Percentiles rank a stretch among this genome's conserved stretches.
Evolutionary conservation across 2,888 invertebrate species (phyloP).

Genomic region (Cantharis flavilabris): DNA sequence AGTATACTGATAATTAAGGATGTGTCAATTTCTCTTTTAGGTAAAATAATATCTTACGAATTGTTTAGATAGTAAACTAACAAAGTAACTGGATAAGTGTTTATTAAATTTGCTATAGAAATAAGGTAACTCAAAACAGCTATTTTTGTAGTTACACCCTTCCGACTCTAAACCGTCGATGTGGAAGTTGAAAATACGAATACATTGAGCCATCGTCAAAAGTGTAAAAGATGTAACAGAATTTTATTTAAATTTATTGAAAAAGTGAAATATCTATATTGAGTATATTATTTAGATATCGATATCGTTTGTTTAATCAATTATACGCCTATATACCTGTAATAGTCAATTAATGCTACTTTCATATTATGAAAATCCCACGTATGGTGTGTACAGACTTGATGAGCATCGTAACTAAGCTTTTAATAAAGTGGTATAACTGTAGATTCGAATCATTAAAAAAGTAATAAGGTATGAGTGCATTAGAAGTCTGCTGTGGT

Average conservation of each 20-base stretch:
- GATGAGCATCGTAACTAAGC: conserved; percentile 11
- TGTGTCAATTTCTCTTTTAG: no score
- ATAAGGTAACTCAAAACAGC: no score
- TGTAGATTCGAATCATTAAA: conserved; percentile 9
- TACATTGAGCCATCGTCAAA: background rate
- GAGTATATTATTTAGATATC: background rate
- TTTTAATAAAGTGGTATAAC: conserved; percentile 15
- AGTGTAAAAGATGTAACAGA: background rate
- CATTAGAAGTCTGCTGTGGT: conserved; percentile 6
- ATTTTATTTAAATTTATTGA: background rate
- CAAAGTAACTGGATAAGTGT: no score
- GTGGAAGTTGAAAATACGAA: no score
- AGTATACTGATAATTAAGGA: no score
- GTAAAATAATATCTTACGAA: no score
- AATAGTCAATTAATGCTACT: conserved; percentile 3
- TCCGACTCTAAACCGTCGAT: no score
- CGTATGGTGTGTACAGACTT: conserved; percentile 5
- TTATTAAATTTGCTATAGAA: no score
- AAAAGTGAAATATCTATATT: background rate
- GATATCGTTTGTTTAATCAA: background rate
- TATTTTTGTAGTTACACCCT: no score
- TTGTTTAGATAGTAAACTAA: no score
- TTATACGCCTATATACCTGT: background rate
- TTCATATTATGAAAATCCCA: background rate
- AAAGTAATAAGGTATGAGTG: conserved; percentile 2